Evolutionary conservation across 1,140 invertebrate species (phyloP).

Genomic region (Drepana arcuata): DNA sequence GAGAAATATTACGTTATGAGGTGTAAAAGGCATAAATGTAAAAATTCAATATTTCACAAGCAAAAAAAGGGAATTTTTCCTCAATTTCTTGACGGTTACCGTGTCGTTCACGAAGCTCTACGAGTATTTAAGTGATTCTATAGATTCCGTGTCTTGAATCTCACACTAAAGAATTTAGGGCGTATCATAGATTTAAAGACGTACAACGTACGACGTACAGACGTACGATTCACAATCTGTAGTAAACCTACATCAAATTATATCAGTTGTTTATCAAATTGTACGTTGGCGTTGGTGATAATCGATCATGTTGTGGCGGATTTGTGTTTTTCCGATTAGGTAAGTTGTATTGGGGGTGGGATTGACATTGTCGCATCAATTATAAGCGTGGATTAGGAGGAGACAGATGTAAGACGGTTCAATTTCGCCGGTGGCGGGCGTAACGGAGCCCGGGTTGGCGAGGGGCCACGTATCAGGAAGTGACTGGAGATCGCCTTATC

Average conservation of each 20-base stretch:
- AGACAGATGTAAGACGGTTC: constrained; percentile 66
- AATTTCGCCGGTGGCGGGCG: no score
- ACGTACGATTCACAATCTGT: neutral
- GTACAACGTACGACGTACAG: no score
- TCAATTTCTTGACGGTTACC: constrained; percentile 39
- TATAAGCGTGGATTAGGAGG: constrained; percentile 63
- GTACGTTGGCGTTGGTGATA: constrained; percentile 15
- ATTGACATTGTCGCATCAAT: constrained; percentile 69
- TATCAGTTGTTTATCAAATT: constrained; percentile 18
- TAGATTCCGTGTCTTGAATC: no score
- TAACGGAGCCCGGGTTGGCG: constrained; percentile 15
- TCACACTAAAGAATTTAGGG: no score
- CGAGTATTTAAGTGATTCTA: no score
- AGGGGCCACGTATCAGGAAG: constrained; percentile 28
- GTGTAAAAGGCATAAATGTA: constrained; percentile 70
- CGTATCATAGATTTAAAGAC: no score
- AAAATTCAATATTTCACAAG: constrained; percentile 64
- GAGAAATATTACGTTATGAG: constrained; percentile 70
- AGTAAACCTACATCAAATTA: constrained; percentile 14
- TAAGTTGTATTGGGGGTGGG: constrained; percentile 39
- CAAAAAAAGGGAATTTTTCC: constrained; percentile 49
- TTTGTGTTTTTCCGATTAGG: constrained; percentile 68
- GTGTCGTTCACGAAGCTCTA: constrained; percentile 34
- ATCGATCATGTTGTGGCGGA: constrained; percentile 60
- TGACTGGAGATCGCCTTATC: constrained; percentile 29